Evolutionary conservation across 2,797 vertebrate genomes (phyloP).

Genomic region (Sternotherus odoratus): DNA sequence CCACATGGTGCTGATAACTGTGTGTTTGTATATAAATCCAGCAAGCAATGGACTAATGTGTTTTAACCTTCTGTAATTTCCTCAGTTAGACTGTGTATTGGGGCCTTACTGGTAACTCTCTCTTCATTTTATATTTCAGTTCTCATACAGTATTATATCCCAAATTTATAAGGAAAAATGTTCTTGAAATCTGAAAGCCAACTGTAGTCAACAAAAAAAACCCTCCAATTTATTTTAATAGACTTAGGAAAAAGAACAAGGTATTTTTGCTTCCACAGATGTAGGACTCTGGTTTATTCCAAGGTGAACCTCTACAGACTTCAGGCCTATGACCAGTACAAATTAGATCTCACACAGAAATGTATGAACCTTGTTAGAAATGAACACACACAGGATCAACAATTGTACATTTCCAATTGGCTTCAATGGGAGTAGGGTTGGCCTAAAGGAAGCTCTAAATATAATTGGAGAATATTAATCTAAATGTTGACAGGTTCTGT

Average conservation of each 20-base stretch:
- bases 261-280: not conserved
- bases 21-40: not conserved
- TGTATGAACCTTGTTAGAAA: not conserved
- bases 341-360: not conserved
- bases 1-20: not conserved
- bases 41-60: not conserved
- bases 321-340: not conserved
- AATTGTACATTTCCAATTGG: not conserved
- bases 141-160: not conserved
- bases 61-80: not conserved
- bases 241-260: not conserved
- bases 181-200: not conserved
- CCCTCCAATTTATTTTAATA: not conserved
- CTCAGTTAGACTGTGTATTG: not conserved
- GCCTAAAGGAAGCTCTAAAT: not conserved
- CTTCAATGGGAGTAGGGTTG: not conserved
- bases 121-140: not conserved
- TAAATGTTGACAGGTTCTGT: fast-evolving
- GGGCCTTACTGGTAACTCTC: not conserved
- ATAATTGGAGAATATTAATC: not conserved
- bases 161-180: not conserved
- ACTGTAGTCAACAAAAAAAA: not conserved
- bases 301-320: not conserved
- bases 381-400: not conserved
- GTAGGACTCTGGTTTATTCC: not conserved